A percentile compares a stretch with the other conserved stretches of the same genome.
Evolutionary conservation across 2,797 vertebrate species (phyloP).

Genomic region (Sylvilagus floridanus): DNA sequence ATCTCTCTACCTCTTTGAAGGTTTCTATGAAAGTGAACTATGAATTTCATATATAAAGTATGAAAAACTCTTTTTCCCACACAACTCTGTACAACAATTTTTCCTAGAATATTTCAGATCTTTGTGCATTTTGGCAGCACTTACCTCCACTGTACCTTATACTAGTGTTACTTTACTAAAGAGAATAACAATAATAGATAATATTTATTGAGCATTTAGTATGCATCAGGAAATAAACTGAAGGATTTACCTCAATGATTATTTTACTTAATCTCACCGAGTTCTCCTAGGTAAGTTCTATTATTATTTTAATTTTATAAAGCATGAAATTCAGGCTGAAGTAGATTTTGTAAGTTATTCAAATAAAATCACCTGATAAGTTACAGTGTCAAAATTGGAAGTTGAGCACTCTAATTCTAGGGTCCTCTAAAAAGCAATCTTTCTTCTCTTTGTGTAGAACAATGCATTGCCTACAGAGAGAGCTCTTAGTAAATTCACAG

Average conservation of each 20-base stretch:
- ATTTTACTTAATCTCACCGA: neutral
- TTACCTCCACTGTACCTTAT: neutral
- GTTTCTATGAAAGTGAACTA: neutral
- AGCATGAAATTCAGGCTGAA: neutral
- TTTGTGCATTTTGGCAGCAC: neutral
- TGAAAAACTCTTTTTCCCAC: neutral
- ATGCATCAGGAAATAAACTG: neutral
- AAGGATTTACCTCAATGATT: neutral
- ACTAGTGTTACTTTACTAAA: neutral
- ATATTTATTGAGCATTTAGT: neutral
- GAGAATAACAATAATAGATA: neutral
- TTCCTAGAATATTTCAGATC: neutral
- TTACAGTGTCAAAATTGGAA: neutral
- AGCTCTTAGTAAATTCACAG: neutral
- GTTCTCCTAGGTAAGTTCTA: neutral
- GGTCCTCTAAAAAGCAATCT: neutral
- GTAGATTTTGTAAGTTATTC: neutral
- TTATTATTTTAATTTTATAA: neutral
- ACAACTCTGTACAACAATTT: neutral
- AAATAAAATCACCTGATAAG: neutral
- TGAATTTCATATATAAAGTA: neutral
- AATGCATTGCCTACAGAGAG: neutral
- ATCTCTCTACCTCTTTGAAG: neutral
- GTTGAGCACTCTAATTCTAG: neutral
- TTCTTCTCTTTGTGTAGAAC: neutral